Evolutionary conservation across 2,113 vertebrate genomes (phyloP).

Genomic region (Nannospalax galili): DNA sequence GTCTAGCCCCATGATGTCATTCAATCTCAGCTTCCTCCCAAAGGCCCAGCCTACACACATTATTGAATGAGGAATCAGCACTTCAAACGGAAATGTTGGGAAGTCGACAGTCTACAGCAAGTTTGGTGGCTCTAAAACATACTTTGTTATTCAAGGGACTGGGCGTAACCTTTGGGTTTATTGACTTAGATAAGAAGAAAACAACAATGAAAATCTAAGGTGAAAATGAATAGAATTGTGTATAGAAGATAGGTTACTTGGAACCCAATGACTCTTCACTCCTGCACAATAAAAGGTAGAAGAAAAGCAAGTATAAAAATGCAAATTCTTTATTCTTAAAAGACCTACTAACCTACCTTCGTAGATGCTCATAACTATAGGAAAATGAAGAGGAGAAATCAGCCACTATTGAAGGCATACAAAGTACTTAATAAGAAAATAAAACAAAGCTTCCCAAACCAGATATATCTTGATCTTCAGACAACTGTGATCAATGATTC

Average conservation of each 20-base stretch:
- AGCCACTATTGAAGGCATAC: not conserved
- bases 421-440: not conserved
- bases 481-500: slow-evolving; percentile 7
- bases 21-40: not conserved
- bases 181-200: slow-evolving; percentile 29
- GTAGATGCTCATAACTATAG: not conserved
- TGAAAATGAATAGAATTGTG: not conserved
- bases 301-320: not conserved
- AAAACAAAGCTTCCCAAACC: not conserved
- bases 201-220: not conserved
- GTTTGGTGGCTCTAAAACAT: not conserved
- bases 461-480: not conserved
- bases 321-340: slow-evolving; percentile 37
- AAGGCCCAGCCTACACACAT: not conserved
- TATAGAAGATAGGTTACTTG: not conserved
- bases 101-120: not conserved
- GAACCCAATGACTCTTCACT: not conserved
- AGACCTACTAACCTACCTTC: not conserved
- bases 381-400: slow-evolving; percentile 46
- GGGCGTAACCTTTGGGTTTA: not conserved
- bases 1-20: not conserved
- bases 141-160: not conserved
- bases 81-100: not conserved
- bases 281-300: not conserved
- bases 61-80: not conserved